Conservation (phyloP, 92 coral and sea anemone species). For the Porites lobata region DNA sequence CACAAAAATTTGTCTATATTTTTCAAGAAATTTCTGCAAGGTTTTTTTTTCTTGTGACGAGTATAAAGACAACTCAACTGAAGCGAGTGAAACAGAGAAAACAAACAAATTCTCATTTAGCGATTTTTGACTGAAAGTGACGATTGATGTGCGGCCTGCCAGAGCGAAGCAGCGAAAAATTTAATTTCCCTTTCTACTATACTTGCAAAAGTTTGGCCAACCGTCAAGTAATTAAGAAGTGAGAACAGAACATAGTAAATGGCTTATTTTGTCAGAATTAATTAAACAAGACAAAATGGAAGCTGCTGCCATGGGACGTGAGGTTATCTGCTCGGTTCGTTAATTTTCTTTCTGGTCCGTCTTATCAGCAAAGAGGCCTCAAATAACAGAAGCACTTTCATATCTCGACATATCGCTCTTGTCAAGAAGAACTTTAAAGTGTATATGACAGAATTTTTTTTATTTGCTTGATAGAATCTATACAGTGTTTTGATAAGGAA, state of each 20-base stretch:
- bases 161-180: constrained; percentile 39
- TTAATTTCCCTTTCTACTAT: constrained; percentile 46
- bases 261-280: constrained; percentile 60
- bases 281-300: constrained; percentile 54
- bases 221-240: constrained; percentile 63
- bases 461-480: too few species aligned
- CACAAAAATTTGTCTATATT: constrained; percentile 6
- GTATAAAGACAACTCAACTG: constrained; percentile 27
- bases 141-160: constrained; percentile 42
- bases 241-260: constrained; percentile 55
- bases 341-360: constrained; percentile 22
- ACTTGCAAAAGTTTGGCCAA: constrained; percentile 38
- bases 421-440: constrained; percentile 39
- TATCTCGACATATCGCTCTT: not conserved
- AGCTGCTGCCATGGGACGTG: constrained; percentile 19
- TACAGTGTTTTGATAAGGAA: too few species aligned
- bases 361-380: constrained; percentile 41
- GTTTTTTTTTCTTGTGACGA: constrained; percentile 8
- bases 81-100: constrained; percentile 22
- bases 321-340: constrained; percentile 35
- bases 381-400: constrained; percentile 27
- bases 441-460: too few species aligned
- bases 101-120: constrained; percentile 46
- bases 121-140: constrained; percentile 41
- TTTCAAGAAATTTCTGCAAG: not conserved